Conservation (phyloP, 2,888 invertebrate genomes). For the Meteorus cinctellus region DNA sequence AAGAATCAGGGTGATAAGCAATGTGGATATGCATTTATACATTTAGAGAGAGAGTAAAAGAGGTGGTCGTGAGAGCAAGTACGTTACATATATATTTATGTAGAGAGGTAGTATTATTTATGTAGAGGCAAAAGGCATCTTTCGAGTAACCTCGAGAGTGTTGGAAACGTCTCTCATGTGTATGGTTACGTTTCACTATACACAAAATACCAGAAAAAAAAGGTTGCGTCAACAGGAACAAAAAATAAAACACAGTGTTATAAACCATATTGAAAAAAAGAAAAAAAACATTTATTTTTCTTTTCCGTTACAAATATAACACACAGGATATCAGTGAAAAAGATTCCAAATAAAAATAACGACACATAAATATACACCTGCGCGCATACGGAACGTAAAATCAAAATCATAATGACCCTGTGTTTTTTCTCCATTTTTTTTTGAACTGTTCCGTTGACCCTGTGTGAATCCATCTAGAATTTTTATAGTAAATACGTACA, state of each 20-base stretch:
- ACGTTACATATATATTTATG: not conserved
- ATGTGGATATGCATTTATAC: not conserved
- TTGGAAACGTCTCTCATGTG: not conserved
- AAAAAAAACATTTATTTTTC: not conserved
- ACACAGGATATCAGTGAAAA: not conserved
- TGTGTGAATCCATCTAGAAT: too few species aligned
- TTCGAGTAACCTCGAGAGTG: slow-evolving; percentile 12
- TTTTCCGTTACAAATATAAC: not conserved
- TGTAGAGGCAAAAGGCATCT: not conserved
- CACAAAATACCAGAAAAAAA: not conserved
- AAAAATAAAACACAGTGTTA: not conserved
- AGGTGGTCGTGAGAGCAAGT: not conserved
- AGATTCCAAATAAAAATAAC: not conserved
- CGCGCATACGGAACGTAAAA: too few species aligned
- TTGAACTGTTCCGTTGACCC: too few species aligned
- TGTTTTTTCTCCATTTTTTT: too few species aligned
- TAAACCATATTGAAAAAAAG: not conserved
- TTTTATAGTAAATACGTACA: not conserved
- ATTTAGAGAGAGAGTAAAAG: not conserved
- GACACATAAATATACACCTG: not conserved
- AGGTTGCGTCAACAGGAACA: slow-evolving; percentile 5
- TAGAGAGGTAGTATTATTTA: not conserved
- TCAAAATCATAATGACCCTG: too few species aligned
- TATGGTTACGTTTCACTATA: not conserved
- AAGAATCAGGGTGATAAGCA: slow-evolving; percentile 6